Evolutionary conservation across 2,113 vertebrate genomes (phyloP).

Genomic region (Octodon degus): DNA sequence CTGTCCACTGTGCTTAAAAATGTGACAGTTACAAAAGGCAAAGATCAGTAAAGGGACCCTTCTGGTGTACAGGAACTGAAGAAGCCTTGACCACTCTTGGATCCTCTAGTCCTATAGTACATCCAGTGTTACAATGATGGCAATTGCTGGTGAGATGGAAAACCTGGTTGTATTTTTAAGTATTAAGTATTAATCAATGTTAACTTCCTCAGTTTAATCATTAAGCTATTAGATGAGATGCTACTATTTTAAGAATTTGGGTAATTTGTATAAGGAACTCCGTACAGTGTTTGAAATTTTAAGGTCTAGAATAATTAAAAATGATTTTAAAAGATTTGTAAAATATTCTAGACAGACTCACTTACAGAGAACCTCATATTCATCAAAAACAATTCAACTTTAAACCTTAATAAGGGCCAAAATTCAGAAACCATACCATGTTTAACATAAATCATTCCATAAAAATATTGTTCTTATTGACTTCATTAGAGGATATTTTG

Average conservation of each 20-base stretch:
- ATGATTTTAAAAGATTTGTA: not conserved
- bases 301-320: not conserved
- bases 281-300: constrained; percentile 5
- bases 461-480: constrained; percentile 1
- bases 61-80: not conserved
- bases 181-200: not conserved
- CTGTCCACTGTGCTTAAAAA: not conserved
- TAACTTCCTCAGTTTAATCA: not conserved
- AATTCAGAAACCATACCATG: not conserved
- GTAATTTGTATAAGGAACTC: not conserved
- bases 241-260: constrained; percentile 1
- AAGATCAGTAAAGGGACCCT: not conserved
- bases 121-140: not conserved
- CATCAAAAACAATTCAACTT: not conserved
- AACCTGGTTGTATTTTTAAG: not conserved
- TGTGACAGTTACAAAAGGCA: not conserved
- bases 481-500: constrained; percentile 13
- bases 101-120: not conserved
- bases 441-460: not conserved
- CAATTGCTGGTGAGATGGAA: not conserved
- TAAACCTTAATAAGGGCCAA: not conserved
- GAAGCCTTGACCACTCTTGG: not conserved
- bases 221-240: not conserved
- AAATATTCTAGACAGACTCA: not conserved
- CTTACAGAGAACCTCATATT: not conserved